Evolutionary conservation across 2,113 vertebrate genomes (phyloP).

Genomic region (Alouatta palliata): DNA sequence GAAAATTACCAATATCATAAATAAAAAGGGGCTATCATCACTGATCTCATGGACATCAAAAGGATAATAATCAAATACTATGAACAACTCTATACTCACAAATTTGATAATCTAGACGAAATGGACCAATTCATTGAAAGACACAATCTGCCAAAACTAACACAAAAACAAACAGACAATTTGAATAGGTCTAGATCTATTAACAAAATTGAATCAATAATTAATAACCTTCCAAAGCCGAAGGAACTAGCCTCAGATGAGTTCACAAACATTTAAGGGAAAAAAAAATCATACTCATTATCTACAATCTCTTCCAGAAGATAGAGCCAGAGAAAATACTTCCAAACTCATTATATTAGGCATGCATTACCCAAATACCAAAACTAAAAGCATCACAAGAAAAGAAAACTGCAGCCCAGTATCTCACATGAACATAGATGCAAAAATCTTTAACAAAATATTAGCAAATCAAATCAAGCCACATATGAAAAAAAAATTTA

Average conservation of each 20-base stretch:
- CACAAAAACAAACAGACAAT: background rate
- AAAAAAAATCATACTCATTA: background rate
- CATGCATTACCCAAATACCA: background rate
- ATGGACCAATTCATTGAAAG: background rate
- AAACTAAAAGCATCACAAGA: background rate
- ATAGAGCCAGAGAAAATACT: background rate
- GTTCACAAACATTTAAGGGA: background rate
- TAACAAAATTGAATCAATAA: background rate
- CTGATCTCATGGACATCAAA: background rate
- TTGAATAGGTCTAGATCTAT: background rate
- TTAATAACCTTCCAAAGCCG: background rate
- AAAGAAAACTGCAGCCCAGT: background rate
- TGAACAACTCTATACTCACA: background rate
- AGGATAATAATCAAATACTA: background rate
- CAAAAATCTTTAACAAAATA: background rate
- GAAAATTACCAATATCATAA: background rate
- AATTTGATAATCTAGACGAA: background rate
- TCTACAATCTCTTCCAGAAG: background rate
- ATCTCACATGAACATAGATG: background rate
- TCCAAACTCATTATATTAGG: background rate
- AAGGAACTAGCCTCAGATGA: background rate
- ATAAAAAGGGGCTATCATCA: background rate
- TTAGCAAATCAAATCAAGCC: background rate
- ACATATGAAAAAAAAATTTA: background rate
- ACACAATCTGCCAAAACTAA: background rate